These are phyloP conservation scores for Rallus crepitans DNA, from an alignment of 2,797 vertebrate genomes.

Conservation along the genomic window DNA sequence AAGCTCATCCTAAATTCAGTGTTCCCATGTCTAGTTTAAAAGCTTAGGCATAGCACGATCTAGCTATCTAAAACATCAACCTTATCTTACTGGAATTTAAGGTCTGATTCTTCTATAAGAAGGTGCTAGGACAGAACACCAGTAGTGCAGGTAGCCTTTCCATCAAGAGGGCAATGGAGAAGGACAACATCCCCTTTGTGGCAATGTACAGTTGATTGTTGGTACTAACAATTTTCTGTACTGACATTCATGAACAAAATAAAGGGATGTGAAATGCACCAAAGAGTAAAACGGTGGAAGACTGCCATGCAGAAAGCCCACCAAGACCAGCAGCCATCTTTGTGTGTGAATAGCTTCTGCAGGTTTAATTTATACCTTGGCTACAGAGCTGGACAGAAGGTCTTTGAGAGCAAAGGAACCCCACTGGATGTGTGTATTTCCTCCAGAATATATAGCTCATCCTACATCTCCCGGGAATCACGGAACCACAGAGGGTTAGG, in stretches of 20 bases:
- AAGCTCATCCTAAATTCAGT: background rate
- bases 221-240: background rate
- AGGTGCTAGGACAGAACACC: background rate
- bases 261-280: background rate
- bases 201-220: background rate
- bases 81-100: background rate
- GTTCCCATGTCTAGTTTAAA: background rate
- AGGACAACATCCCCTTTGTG: background rate
- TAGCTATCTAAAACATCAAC: background rate
- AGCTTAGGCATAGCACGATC: background rate
- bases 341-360: rapidly evolving
- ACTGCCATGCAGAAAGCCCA: background rate
- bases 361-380: background rate
- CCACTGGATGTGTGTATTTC: background rate
- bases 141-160: background rate
- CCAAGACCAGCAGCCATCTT: background rate
- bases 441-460: background rate
- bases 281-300: background rate
- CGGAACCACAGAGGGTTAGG: too few relatives aligned
- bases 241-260: background rate
- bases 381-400: background rate
- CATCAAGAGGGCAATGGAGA: background rate
- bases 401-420: background rate
- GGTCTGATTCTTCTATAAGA: background rate
- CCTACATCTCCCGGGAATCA: background rate